phyloP scores from a whole-genome alignment of 2,888 invertebrate genomes.

The Sarcophaga subvicina region DNA sequence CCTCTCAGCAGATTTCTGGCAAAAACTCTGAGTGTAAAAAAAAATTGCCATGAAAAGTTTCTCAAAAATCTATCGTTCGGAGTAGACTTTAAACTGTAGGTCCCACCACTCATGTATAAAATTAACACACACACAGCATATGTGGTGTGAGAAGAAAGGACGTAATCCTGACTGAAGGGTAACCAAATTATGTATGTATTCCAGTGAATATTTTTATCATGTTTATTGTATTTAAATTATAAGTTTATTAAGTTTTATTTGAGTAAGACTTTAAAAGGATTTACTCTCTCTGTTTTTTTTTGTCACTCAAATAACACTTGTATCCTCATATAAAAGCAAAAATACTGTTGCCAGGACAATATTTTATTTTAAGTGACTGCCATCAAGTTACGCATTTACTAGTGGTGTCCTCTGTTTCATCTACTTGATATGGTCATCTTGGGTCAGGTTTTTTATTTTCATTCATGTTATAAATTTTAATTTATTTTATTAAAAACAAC shows the following conservation, averaged over 20 bases:
- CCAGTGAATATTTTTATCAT: too few relatives aligned
- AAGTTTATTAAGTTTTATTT: conserved; percentile 6
- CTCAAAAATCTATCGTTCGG: too few relatives aligned
- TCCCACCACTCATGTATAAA: too few relatives aligned
- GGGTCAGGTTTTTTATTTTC: conserved; percentile 49
- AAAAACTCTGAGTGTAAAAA: too few relatives aligned
- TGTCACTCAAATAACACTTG: conserved; percentile 55
- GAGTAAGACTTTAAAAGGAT: not conserved
- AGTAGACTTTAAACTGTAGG: too few relatives aligned
- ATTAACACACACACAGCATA: too few relatives aligned
- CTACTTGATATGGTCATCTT: conserved; percentile 40
- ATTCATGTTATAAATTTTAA: conserved; percentile 61
- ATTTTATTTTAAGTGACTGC: conserved; percentile 6
- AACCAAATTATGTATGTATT: too few relatives aligned
- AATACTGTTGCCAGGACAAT: conserved; percentile 30
- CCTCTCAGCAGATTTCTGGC: too few relatives aligned
- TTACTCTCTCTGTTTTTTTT: not conserved
- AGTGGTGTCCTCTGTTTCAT: conserved; percentile 16
- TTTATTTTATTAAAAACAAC: conserved; percentile 61
- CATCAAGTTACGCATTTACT: not conserved
- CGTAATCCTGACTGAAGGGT: too few relatives aligned
- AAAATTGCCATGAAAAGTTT: too few relatives aligned
- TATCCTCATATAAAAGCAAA: not conserved
- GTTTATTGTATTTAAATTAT: too few relatives aligned
- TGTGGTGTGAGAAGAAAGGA: too few relatives aligned